Evolutionary conservation across 1,140 invertebrate genomes (phyloP).

Genomic region (Lepeophtheirus salmonis): DNA sequence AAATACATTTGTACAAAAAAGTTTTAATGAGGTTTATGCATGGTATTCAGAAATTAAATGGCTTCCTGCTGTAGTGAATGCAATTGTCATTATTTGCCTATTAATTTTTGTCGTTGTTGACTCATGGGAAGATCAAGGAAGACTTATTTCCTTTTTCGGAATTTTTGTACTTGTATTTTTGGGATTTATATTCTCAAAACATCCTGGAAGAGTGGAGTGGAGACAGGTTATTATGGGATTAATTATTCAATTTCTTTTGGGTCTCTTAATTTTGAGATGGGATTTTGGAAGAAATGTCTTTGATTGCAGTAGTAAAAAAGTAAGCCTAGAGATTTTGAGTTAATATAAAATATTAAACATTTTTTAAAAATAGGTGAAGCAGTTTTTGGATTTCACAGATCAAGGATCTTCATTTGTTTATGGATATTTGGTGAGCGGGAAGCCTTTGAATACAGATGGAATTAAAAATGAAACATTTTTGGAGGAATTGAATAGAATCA

Average conservation of each 20-base stretch:
- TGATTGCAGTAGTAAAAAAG: constrained; percentile 49
- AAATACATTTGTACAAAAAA: neutral
- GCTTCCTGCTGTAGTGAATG: neutral
- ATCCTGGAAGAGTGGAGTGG: constrained; percentile 47
- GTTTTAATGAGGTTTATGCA: neutral
- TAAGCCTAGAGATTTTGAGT: constrained; percentile 31
- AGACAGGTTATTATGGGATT: constrained; percentile 55
- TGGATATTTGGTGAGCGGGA: constrained; percentile 42
- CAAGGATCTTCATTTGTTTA: constrained; percentile 67
- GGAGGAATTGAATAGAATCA: neutral
- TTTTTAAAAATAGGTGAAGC: neutral
- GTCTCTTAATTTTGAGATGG: constrained; percentile 67
- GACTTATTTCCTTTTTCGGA: constrained; percentile 42
- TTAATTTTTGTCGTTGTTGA: constrained; percentile 26
- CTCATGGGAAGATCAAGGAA: constrained; percentile 23
- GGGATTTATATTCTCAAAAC: constrained; percentile 37
- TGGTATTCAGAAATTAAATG: neutral
- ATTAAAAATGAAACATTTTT: constrained; percentile 15
- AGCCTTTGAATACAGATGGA: constrained; percentile 21
- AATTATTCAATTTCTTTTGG: constrained; percentile 64
- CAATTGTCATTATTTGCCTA: constrained; percentile 1
- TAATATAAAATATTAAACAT: neutral
- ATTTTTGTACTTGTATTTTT: constrained; percentile 28
- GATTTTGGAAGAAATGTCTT: constrained; percentile 50
- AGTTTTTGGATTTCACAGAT: constrained; percentile 56